Percentiles rank a stretch among this genome's conserved stretches.
phyloP scores from a whole-genome alignment of 2,797 vertebrate genomes.

The Scleropages formosus region DNA sequence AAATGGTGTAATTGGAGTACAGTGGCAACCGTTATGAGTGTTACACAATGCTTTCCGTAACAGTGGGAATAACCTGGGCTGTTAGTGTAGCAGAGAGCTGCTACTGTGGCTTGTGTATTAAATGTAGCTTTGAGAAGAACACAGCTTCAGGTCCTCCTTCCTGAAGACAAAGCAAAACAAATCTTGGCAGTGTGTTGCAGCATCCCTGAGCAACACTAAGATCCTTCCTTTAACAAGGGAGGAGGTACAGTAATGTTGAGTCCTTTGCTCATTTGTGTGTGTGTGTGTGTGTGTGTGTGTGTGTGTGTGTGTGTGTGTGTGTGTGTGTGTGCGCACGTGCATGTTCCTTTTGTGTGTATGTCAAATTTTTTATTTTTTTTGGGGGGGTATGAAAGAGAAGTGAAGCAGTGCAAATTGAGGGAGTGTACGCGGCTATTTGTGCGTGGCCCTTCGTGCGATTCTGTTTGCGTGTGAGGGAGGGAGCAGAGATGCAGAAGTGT shows the following conservation, averaged over 20 bases:
- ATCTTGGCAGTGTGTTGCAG: conserved; percentile 3
- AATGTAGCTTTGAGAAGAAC: conserved; percentile 4
- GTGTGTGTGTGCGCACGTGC: background rate
- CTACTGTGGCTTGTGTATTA: conserved; percentile 7
- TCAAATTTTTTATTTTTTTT: no score
- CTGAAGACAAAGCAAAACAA: conserved; percentile 1
- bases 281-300: background rate
- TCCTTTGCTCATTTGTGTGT: conserved; percentile 17
- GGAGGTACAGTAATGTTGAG: background rate
- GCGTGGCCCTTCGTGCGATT: background rate
- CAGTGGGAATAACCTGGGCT: no score
- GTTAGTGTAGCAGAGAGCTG: conserved; percentile 1
- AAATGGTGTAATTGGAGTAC: no score
- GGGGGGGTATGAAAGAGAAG: background rate
- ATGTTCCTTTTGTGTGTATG: background rate
- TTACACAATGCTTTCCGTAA: no score
- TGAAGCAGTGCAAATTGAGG: background rate
- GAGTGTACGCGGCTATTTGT: background rate
- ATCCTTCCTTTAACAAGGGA: conserved; percentile 6
- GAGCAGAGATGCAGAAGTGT: conserved; percentile 7
- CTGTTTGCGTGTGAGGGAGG: background rate
- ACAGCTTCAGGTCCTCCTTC: background rate
- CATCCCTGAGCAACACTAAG: conserved; percentile 7
- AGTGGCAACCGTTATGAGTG: no score
- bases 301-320: conserved; percentile 2